Percentiles rank a stretch among this genome's conserved stretches.
Evolutionary conservation across 2,797 vertebrate genomes (phyloP).

Genomic region (Clamator glandarius): DNA sequence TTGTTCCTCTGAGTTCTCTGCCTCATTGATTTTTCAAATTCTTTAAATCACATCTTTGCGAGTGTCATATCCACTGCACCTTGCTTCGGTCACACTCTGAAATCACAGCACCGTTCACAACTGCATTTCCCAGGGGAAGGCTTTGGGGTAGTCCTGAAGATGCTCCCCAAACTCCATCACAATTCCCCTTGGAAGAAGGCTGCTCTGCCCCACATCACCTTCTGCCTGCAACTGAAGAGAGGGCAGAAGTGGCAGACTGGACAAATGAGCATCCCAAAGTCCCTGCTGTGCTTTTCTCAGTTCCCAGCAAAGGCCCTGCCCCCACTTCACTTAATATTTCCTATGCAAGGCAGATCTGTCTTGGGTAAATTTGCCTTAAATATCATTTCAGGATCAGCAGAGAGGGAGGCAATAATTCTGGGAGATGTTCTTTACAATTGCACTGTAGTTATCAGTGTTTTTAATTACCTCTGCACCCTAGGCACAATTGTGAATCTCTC

Average conservation of each 20-base stretch:
- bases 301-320: neutral
- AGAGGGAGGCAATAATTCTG: neutral
- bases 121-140: neutral
- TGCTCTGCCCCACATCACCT: neutral
- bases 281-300: neutral
- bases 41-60: neutral
- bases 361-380: neutral
- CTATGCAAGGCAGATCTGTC: neutral
- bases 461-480: slow-evolving; percentile 17
- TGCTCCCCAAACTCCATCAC: neutral
- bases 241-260: neutral
- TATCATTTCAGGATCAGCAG: neutral
- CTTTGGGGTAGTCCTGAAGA: neutral
- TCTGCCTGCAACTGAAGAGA: neutral
- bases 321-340: neutral
- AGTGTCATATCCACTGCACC: neutral
- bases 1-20: neutral
- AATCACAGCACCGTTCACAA: neutral
- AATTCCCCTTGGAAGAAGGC: neutral
- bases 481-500: neutral
- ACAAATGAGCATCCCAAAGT: neutral
- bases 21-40: neutral
- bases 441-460: neutral
- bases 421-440: neutral
- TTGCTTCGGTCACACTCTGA: rapidly evolving